Percentiles rank a stretch among this genome's conserved stretches.
Evolutionary conservation across 2,797 vertebrate species (phyloP).

Genomic region (Alauda arvensis): DNA sequence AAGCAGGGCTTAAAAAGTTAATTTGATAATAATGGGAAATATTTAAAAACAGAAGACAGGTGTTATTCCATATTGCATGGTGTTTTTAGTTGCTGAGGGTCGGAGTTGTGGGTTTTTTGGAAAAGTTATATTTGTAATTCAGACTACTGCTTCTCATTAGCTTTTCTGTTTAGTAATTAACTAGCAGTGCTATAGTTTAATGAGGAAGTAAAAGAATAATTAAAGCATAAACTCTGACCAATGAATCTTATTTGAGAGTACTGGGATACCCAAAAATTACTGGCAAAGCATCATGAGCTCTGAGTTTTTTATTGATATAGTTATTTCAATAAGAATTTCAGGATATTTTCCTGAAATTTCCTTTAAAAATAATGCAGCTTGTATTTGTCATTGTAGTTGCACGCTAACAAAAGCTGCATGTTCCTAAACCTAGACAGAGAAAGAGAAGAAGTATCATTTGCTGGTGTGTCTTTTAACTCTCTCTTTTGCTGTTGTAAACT

Average conservation of each 20-base stretch:
- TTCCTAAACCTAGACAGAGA: background rate
- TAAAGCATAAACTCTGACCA: background rate
- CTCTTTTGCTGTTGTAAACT: conserved; percentile 26
- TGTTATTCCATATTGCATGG: background rate
- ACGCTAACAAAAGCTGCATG: background rate
- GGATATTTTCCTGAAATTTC: background rate
- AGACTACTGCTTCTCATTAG: background rate
- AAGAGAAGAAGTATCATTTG: background rate
- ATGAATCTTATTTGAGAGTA: background rate
- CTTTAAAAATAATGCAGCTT: background rate
- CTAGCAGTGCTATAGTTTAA: background rate
- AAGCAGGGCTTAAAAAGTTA: background rate
- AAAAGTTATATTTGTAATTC: background rate
- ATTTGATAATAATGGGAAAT: background rate
- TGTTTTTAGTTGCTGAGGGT: background rate
- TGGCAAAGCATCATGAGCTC: background rate
- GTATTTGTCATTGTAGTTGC: background rate
- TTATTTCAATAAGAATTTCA: background rate
- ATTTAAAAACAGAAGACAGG: background rate
- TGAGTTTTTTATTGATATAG: background rate
- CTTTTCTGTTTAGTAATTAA: background rate
- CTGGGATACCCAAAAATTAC: background rate
- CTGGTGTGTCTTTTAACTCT: background rate
- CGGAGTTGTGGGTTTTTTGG: background rate
- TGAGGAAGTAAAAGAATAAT: background rate